Conservation (phyloP, 2,888 invertebrate genomes). For the Acrocera orbiculus region DNA sequence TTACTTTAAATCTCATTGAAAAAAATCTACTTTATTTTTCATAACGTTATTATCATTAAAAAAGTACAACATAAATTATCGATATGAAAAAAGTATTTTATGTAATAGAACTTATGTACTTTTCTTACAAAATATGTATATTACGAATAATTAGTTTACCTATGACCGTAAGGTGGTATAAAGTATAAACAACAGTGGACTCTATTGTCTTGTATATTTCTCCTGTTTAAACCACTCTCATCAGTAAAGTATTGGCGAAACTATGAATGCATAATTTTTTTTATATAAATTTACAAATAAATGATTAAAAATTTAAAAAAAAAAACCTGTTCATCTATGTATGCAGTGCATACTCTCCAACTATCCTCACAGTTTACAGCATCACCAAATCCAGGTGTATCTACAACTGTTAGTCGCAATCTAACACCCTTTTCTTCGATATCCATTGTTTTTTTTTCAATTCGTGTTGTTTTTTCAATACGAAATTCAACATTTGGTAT, state of each 20-base stretch:
- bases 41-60: no score
- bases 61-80: no score
- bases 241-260: constrained; percentile 69
- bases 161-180: constrained; percentile 88
- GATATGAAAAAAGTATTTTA: no score
- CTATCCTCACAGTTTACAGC: constrained; percentile 87
- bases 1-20: no score
- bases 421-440: constrained; percentile 88
- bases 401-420: constrained; percentile 76
- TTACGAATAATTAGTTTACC: constrained; percentile 40
- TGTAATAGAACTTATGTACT: no score
- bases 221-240: constrained; percentile 85
- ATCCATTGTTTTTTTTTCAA: constrained; percentile 75
- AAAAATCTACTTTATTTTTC: no score
- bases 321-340: constrained; percentile 66
- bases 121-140: no score
- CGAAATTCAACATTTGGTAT: constrained; percentile 41
- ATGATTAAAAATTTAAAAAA: background rate
- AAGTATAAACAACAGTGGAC: constrained; percentile 94
- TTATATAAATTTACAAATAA: background rate
- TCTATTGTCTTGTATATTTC: constrained; percentile 88
- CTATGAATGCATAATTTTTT: constrained; percentile 13
- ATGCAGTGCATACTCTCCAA: constrained; percentile 78
- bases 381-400: constrained; percentile 93
- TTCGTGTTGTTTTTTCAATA: constrained; percentile 50